These are phyloP conservation scores for Microtus californicus DNA, from an alignment of 2,797 vertebrate genomes.

Conservation along the genomic window DNA sequence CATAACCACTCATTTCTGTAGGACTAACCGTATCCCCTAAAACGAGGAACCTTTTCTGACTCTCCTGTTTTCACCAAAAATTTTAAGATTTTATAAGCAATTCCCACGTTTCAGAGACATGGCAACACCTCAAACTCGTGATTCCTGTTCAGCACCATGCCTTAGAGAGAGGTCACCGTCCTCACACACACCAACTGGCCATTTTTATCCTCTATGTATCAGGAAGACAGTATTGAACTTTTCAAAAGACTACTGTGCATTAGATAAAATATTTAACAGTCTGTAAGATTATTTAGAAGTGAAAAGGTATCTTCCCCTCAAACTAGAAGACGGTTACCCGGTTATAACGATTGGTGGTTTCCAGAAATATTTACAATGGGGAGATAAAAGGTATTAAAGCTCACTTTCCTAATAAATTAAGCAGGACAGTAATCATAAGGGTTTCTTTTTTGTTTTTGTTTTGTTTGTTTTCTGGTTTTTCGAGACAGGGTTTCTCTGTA, in stretches of 20 bases:
- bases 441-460: not conserved
- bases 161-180: not conserved
- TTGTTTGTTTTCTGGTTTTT: too few species aligned
- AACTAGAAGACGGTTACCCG: not conserved
- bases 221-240: not conserved
- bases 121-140: not conserved
- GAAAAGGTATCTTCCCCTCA: not conserved
- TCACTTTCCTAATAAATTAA: slow-evolving; percentile 40
- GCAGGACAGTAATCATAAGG: not conserved
- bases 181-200: not conserved
- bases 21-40: not conserved
- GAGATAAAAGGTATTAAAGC: not conserved
- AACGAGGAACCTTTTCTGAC: not conserved
- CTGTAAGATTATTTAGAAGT: slow-evolving; percentile 15
- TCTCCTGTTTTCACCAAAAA: not conserved
- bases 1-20: not conserved
- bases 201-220: not conserved
- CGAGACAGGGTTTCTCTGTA: too few species aligned
- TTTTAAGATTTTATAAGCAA: not conserved
- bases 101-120: not conserved
- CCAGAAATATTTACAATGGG: not conserved
- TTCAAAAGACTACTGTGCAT: not conserved
- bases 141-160: not conserved
- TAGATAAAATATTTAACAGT: not conserved
- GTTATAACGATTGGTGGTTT: slow-evolving; percentile 30